Conservation (phyloP, 2,113 vertebrate species). For the Polypterus bichir region DNA sequence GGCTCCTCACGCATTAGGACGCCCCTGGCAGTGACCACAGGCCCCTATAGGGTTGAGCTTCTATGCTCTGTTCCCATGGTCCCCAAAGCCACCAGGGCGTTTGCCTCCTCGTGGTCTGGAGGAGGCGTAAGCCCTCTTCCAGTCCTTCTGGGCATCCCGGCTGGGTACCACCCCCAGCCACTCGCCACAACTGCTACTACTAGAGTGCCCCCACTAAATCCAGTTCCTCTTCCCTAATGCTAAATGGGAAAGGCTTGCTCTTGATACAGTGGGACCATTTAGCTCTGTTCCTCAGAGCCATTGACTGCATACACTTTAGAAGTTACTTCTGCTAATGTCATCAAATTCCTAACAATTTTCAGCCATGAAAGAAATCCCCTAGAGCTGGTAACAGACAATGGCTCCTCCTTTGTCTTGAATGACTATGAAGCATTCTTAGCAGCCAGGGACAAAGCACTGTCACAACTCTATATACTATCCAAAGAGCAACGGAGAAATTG, state of each 20-base stretch:
- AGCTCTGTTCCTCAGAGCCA: conserved; percentile 25
- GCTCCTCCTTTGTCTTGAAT: conserved; percentile 11
- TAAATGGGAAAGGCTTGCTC: neutral
- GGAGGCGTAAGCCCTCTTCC: too few relatives aligned
- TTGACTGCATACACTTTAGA: conserved; percentile 26
- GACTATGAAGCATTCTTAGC: conserved; percentile 21
- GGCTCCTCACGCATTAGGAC: too few relatives aligned
- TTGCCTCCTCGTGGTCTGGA: too few relatives aligned
- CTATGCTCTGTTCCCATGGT: too few relatives aligned
- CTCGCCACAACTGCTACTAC: neutral
- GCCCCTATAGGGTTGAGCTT: too few relatives aligned
- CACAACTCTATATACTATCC: conserved; percentile 28
- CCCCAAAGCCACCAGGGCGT: too few relatives aligned
- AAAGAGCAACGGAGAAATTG: conserved; percentile 25
- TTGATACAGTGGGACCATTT: conserved; percentile 14
- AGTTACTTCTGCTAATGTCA: conserved; percentile 21
- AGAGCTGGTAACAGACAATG: conserved; percentile 23
- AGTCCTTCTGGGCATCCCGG: too few relatives aligned
- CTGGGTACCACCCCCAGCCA: too few relatives aligned
- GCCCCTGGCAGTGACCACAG: too few relatives aligned
- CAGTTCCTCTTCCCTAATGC: conserved; percentile 14
- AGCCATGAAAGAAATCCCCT: conserved; percentile 18
- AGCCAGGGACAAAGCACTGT: conserved; percentile 24
- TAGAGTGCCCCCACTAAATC: neutral
- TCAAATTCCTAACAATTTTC: conserved; percentile 25